These are phyloP conservation scores for Lindbergichthys nudifrons DNA, from an alignment of 2,797 vertebrate genomes.

Conservation along the genomic window DNA sequence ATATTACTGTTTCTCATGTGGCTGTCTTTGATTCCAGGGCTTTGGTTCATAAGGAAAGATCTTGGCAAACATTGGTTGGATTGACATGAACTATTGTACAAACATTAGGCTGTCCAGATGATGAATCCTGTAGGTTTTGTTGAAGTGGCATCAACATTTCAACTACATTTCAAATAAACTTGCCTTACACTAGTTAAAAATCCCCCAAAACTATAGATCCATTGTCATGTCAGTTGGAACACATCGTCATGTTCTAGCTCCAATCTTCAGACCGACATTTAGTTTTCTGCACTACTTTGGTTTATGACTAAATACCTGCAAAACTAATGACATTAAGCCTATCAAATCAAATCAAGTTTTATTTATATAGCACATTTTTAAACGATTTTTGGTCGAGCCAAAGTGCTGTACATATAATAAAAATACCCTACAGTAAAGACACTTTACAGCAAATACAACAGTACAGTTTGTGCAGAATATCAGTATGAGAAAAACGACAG, in stretches of 20 bases:
- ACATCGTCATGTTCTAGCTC: not conserved
- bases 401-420: no score
- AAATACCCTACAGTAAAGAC: no score
- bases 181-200: no score
- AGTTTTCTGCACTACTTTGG: not conserved
- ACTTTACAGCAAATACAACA: no score
- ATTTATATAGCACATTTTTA: no score
- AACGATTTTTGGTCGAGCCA: no score
- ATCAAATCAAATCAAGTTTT: no score
- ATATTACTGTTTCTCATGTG: constrained; percentile 32
- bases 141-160: not conserved
- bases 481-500: no score
- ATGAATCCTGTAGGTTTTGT: not conserved
- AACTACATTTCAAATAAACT: no score
- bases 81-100: not conserved
- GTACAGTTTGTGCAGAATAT: no score
- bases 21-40: not conserved
- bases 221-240: not conserved
- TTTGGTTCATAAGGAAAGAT: not conserved
- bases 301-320: not conserved
- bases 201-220: not conserved
- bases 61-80: not conserved
- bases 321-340: not conserved
- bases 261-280: not conserved
- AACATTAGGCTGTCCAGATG: not conserved